Base-by-base conservation (phyloP, 2,113 vertebrate species). In the Brachirus orientalis region DNA sequence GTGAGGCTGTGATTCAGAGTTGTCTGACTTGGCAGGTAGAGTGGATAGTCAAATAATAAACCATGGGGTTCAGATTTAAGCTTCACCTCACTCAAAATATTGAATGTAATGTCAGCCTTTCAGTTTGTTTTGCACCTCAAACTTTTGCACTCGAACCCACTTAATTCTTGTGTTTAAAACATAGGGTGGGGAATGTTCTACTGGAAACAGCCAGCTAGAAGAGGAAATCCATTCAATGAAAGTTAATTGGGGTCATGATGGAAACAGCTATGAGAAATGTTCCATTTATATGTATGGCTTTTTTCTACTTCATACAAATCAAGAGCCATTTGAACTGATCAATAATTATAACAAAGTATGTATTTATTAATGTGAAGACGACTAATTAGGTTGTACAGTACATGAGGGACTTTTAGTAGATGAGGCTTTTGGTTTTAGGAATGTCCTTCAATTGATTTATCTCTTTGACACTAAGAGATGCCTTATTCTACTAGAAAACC, bases 1-100 rank as follows among this genome's bases (percentile, higher is more conserved):
- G 44, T 52, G 9, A 72, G 69, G 69, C 60, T 82, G 73, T 66
- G 64, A 61, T 68, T 74, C 69, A 77, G 63, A 76, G 73, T 46
- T 72, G 72, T 60, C 28, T 61, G 35, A 17, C n/a, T 17, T 51
- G 28, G 28, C 28, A 2, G 28, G 20, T 16, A 9, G 3, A n/a
- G 11, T 8, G 33, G 22, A 8, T 50, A 14, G 10, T 36, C 7
- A 54, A 58, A 38, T 52, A 5, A 55, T 19, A 28, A 28, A 28
- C 6, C 10, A 16, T 5, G 6, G 12, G 19, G 13, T 22, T 52
- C 16, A 6, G 28, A 54, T 36, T 28, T 28, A 0, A 19, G 40
- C 37, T n/a, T 22, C 18, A 48, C 35, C 7, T 9, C 41, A 41
- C 16, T 17, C 12, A 14, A 18, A 58, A 52, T 46, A 28, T 10